These are phyloP conservation scores for Clamator glandarius DNA, from an alignment of 2,797 vertebrate species.

Conservation along the genomic window DNA sequence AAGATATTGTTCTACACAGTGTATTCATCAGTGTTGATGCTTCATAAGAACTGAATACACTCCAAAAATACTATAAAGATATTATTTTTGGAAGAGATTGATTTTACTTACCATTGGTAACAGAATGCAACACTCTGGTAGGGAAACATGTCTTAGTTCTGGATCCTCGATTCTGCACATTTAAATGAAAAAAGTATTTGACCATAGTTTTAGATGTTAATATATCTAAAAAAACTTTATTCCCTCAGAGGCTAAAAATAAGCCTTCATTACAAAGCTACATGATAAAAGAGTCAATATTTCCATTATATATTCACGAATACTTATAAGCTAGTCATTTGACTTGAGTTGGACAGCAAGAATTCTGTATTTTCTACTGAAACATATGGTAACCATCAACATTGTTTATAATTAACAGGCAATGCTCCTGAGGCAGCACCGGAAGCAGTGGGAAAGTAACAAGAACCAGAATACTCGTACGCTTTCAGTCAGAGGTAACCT, in stretches of 20 bases:
- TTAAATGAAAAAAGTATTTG: slow-evolving; percentile 19
- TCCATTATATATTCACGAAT: background rate
- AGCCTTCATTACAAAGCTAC: background rate
- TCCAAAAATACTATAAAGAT: background rate
- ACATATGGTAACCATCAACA: slow-evolving; percentile 70
- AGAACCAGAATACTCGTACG: slow-evolving; percentile 37
- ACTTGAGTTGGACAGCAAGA: slow-evolving; percentile 28
- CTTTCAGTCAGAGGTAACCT: slow-evolving; percentile 19
- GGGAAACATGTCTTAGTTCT: background rate
- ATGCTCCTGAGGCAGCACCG: slow-evolving; percentile 62
- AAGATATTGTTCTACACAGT: background rate
- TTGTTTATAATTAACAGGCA: slow-evolving; percentile 63
- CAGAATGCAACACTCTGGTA: background rate
- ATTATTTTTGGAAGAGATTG: background rate
- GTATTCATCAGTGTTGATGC: background rate
- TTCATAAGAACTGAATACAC: background rate
- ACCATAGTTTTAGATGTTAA: background rate
- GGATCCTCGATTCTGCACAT: background rate
- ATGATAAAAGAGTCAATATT: background rate
- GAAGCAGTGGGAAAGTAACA: slow-evolving; percentile 49
- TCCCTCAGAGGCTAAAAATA: background rate
- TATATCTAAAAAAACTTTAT: background rate
- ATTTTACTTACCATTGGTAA: slow-evolving; percentile 54
- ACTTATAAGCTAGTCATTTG: background rate
- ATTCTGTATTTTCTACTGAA: slow-evolving; percentile 29